These are phyloP conservation scores for Argentina silus DNA, from an alignment of 2,797 vertebrate species.

Conservation along the genomic window DNA sequence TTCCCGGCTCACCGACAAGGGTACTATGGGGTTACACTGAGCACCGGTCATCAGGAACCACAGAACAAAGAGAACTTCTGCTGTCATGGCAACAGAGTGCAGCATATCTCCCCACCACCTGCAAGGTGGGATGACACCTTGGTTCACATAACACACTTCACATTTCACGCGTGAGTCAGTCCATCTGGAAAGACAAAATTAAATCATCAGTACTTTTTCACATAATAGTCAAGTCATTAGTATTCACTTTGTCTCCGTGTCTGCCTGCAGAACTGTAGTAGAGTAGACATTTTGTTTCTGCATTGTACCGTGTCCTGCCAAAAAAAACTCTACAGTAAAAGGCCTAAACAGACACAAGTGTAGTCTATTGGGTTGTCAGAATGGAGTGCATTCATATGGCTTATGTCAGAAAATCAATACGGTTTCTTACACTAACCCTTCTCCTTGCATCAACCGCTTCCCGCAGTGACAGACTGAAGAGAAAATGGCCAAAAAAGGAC, in stretches of 20 bases:
- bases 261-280: background rate
- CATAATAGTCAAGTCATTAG: conserved; percentile 31
- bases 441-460: conserved; percentile 62
- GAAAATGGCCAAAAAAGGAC: conserved; percentile 47
- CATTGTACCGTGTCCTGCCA: conserved; percentile 26
- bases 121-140: conserved; percentile 83
- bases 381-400: conserved; percentile 54
- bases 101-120: conserved; percentile 91
- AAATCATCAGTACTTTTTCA: conserved; percentile 63
- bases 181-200: conserved; percentile 84
- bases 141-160: conserved; percentile 87
- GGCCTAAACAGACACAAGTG: conserved; percentile 37
- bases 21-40: conserved; percentile 86
- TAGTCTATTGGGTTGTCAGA: conserved; percentile 60
- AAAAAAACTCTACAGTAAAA: conserved; percentile 38
- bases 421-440: conserved; percentile 63
- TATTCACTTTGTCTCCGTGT: conserved; percentile 33
- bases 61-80: conserved; percentile 89
- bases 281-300: background rate
- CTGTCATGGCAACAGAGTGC: conserved; percentile 91
- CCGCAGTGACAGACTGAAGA: conserved; percentile 47
- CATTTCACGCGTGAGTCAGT: conserved; percentile 78
- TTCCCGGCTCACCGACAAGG: conserved; percentile 82
- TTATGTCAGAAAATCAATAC: conserved; percentile 64
- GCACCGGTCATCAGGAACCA: conserved; percentile 87